Percentiles rank a stretch among this genome's conserved stretches.
Evolutionary conservation across 2,797 vertebrate genomes (phyloP).

Genomic region (Parambassis ranga): DNA sequence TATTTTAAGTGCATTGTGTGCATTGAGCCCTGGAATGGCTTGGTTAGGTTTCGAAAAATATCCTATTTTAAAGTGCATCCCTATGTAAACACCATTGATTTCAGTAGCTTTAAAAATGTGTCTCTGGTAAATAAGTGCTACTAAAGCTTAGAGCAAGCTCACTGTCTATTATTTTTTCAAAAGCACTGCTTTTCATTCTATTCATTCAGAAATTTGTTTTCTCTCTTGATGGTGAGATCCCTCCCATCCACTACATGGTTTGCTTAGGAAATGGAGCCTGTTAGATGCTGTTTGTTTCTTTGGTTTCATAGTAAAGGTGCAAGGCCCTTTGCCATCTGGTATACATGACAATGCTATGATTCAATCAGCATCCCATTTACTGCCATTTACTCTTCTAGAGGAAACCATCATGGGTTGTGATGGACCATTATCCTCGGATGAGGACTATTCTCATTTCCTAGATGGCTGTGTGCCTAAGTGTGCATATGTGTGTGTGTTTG

Average conservation of each 20-base stretch:
- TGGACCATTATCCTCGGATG: slow-evolving; percentile 73
- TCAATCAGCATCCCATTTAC: slow-evolving; percentile 76
- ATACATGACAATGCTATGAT: slow-evolving; percentile 73
- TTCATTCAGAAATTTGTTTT: slow-evolving; percentile 7
- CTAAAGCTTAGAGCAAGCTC: not conserved
- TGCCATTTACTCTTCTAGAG: slow-evolving; percentile 71
- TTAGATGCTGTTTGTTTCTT: slow-evolving; percentile 42
- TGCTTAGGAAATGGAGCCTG: slow-evolving; percentile 29
- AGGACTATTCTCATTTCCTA: slow-evolving; percentile 74
- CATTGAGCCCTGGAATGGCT: no score
- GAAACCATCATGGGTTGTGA: slow-evolving; percentile 74
- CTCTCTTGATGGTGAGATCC: not conserved
- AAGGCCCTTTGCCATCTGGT: slow-evolving; percentile 69
- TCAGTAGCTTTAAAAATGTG: no score
- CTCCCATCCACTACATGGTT: slow-evolving; percentile 1
- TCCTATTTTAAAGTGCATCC: no score
- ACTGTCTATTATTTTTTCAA: not conserved
- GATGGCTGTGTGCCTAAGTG: slow-evolving; percentile 42
- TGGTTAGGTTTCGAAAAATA: no score
- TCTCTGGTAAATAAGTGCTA: no score
- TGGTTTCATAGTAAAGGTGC: slow-evolving; percentile 59
- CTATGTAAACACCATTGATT: no score
- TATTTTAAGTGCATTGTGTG: no score
- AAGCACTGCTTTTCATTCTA: not conserved
- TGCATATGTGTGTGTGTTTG: slow-evolving; percentile 3